Base-by-base conservation (phyloP, 2,113 vertebrate genomes). In the Amblyopsis rosae region DNA sequence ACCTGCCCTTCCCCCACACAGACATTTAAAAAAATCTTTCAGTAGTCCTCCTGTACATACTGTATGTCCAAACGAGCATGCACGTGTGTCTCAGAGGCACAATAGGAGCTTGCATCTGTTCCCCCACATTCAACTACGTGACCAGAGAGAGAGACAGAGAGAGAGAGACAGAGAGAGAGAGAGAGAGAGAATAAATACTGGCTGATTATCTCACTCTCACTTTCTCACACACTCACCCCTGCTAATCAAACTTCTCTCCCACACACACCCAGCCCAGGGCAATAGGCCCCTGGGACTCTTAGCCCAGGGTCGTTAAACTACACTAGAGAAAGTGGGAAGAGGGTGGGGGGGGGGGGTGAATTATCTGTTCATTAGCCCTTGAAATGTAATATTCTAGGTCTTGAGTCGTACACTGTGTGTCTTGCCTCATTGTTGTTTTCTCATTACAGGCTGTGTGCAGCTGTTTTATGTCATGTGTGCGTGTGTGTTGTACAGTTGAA, bases 61-160 rank as follows among this genome's bases (percentile, higher is more conserved):
- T 51, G 62, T 51, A 62, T 53, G 54, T 35, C 12, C 35, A 32
- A 15, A 12, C 11, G 35, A 19, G 54, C 47, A 54, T 57, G 33
- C 1, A 32, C 33, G 66, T 33, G 60, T 11, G 16, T 59, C 9
- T 58, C 33, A 26, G 4, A 26, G 55, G 69, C 57, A 77, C 74
- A 57, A 69, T 41, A 35, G 33, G 4, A 53, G 56, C 68, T 83
- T 66, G 62, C 82, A 83, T 82, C 80, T 81, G 80, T 75, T 83
- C 58, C 16, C 53, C 45, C n/a, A 62, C 59, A 69, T 59, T 70
- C 68, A 13, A 77, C 70, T 81, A 83, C 71, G 53, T 65, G 55
- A 41, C 35, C 48, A 60, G 51, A 67, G 65, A 47, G 17, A 58
- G 65, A 58, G 54, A 58, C 17, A 11, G 64, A 33, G 32, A 41